Evolutionary conservation across 2,888 invertebrate species (phyloP).

Genomic region (Clistopyga incitator): DNA sequence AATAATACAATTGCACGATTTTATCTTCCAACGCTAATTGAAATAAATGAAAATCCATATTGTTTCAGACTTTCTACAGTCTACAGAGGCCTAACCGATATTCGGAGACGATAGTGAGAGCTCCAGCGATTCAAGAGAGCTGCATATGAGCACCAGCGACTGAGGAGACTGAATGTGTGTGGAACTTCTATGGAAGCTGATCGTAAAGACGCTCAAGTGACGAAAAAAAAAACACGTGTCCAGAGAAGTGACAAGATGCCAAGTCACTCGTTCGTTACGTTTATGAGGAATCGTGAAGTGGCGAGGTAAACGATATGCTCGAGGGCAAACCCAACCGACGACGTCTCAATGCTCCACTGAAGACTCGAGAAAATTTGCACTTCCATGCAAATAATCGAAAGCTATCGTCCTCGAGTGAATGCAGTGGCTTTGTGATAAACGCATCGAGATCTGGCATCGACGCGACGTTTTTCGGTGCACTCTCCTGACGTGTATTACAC

Average conservation of each 20-base stretch:
- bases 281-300: background rate
- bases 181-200: slow-evolving; percentile 42
- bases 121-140: slow-evolving; percentile 79
- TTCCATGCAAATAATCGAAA: slow-evolving; percentile 28
- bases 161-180: slow-evolving; percentile 2
- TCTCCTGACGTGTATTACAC: slow-evolving; percentile 25
- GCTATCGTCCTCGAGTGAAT: background rate
- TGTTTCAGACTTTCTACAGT: slow-evolving; percentile 80
- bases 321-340: background rate
- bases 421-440: slow-evolving; percentile 11
- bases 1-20: background rate
- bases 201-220: slow-evolving; percentile 1
- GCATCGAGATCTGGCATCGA: slow-evolving; percentile 35
- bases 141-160: slow-evolving; percentile 76
- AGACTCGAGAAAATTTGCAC: background rate
- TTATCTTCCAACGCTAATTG: background rate
- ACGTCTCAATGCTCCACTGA: background rate
- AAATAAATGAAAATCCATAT: background rate
- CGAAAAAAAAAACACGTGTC: background rate
- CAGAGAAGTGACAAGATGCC: background rate
- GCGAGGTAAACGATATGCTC: background rate
- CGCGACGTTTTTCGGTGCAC: slow-evolving; percentile 48
- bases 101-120: slow-evolving; percentile 77
- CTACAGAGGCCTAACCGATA: slow-evolving; percentile 80
- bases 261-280: background rate